phyloP scores from a whole-genome alignment of 1,140 invertebrate genomes.

The Drosophila virilis region DNA sequence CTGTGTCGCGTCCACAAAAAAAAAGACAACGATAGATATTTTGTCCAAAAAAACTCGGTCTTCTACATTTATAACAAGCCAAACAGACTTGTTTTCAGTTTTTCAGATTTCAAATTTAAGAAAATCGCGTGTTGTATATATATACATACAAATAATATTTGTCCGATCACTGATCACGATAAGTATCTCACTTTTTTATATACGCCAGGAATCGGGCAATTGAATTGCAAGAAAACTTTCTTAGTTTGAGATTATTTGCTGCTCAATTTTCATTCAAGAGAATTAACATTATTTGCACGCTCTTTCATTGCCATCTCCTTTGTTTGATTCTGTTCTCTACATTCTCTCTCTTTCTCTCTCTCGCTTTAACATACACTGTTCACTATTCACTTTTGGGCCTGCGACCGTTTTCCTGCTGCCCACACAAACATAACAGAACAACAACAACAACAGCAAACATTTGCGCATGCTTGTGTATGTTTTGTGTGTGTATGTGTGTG shows the following conservation, averaged over 20 bases:
- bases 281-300: conserved; percentile 26
- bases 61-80: no score
- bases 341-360: not conserved
- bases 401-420: conserved; percentile 29
- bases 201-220: not conserved
- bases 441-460: conserved; percentile 19
- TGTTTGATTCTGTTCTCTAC: not conserved
- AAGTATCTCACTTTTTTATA: not conserved
- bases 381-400: not conserved
- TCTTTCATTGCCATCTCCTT: conserved; percentile 8
- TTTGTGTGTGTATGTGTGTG: conserved; percentile 4
- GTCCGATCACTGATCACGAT: not conserved
- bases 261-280: conserved; percentile 19
- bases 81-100: no score
- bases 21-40: no score
- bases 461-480: conserved; percentile 9
- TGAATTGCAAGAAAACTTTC: conserved; percentile 6
- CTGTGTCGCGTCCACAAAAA: no score
- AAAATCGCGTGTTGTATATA: not conserved
- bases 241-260: conserved; percentile 6
- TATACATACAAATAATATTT: not conserved
- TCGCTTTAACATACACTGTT: not conserved
- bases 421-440: conserved; percentile 24
- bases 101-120: no score
- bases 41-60: no score